These are phyloP conservation scores for Bombycilla garrulus DNA, from an alignment of 2,113 vertebrate species.

Conservation along the genomic window DNA sequence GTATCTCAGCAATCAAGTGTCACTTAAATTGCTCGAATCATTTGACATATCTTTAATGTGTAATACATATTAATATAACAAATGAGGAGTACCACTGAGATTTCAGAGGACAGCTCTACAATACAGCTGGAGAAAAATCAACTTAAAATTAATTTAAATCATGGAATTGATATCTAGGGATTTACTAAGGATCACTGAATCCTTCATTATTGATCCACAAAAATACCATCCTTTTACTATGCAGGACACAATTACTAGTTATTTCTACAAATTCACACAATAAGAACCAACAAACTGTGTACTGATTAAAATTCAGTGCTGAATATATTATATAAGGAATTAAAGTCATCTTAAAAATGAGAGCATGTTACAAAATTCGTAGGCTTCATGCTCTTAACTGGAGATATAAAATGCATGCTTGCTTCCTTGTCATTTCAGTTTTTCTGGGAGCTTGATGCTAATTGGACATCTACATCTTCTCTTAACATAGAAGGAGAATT, in stretches of 20 bases:
- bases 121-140: conserved; percentile 56
- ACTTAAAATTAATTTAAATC: conserved; percentile 70
- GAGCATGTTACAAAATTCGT: neutral
- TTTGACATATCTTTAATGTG: neutral
- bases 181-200: conserved; percentile 70
- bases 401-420: neutral
- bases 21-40: neutral
- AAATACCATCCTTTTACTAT: conserved; percentile 20
- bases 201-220: conserved; percentile 61
- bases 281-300: conserved; percentile 14
- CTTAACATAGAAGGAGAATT: neutral
- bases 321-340: conserved; percentile 16
- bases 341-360: neutral
- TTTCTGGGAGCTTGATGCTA: neutral
- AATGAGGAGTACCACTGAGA: neutral
- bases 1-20: neutral
- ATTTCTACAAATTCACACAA: conserved; percentile 54
- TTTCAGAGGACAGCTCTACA: neutral
- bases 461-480: neutral
- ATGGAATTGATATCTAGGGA: conserved; percentile 52
- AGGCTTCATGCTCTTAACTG: neutral
- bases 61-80: conserved; percentile 5
- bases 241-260: conserved; percentile 7
- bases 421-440: neutral
- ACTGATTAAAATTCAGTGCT: conserved; percentile 37